Conservation (phyloP, 2,888 invertebrate species). For the Plebejus argus region DNA sequence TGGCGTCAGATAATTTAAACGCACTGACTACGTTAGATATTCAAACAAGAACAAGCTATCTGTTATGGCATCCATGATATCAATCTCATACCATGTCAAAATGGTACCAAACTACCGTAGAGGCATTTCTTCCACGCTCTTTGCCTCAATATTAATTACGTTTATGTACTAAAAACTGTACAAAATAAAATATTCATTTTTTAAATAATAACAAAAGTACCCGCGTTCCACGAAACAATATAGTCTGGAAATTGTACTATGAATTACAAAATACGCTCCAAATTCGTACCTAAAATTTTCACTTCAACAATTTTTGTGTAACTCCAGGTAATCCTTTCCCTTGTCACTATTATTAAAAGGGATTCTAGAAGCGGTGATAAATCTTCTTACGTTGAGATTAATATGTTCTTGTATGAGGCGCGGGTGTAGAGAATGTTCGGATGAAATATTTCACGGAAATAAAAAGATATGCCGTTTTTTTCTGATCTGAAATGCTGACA, state of each 20-base stretch:
- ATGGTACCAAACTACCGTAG: too few relatives aligned
- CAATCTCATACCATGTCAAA: too few relatives aligned
- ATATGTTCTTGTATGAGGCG: slow-evolving; percentile 21
- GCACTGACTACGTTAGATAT: too few relatives aligned
- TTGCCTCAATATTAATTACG: too few relatives aligned
- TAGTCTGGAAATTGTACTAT: not conserved
- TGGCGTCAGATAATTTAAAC: too few relatives aligned
- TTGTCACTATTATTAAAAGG: slow-evolving; percentile 20
- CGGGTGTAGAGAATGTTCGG: slow-evolving; percentile 1
- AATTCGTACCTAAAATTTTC: not conserved
- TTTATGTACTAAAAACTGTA: not conserved
- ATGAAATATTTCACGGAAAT: slow-evolving; percentile 14
- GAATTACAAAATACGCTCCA: not conserved
- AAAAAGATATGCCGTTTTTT: not conserved
- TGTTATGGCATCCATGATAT: too few relatives aligned
- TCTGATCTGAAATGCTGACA: not conserved
- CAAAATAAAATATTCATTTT: not conserved
- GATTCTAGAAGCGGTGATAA: slow-evolving; percentile 8
- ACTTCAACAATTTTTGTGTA: not conserved
- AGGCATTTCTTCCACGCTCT: not conserved
- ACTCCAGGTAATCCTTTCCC: slow-evolving; percentile 5
- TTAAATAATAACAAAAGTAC: not conserved
- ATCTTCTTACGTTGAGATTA: slow-evolving; percentile 23
- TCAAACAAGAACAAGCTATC: too few relatives aligned
- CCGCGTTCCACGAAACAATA: not conserved